Evolutionary conservation across 2,113 vertebrate species (phyloP).

Genomic region (Albula goreensis): DNA sequence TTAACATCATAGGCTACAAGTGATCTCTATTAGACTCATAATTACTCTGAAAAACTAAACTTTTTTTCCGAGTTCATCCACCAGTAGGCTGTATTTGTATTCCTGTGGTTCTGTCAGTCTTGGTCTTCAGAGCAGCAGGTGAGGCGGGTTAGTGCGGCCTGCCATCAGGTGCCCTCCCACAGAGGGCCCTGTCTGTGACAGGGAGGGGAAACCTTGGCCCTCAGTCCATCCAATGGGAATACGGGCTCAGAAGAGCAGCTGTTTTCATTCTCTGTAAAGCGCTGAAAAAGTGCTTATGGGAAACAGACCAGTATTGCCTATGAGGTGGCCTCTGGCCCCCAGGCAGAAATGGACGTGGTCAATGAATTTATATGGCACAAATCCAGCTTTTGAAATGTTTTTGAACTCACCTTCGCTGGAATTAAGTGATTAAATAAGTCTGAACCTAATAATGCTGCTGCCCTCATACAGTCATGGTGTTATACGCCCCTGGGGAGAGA

Average conservation of each 20-base stretch:
- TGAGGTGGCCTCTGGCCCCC: background rate
- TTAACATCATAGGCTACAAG: too few relatives aligned
- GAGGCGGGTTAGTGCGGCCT: background rate
- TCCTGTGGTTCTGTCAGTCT: background rate
- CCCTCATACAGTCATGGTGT: background rate
- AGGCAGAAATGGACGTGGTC: background rate
- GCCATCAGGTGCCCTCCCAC: background rate
- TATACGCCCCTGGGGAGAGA: background rate
- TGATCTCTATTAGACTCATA: too few relatives aligned
- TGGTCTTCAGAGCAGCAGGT: background rate
- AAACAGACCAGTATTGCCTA: background rate
- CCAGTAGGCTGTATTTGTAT: background rate
- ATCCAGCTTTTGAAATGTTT: conserved; percentile 1
- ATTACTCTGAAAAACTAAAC: too few relatives aligned
- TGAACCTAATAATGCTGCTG: background rate
- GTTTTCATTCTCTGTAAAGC: background rate
- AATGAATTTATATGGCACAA: background rate
- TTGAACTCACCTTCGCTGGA: background rate
- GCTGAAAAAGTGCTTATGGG: background rate
- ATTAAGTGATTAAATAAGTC: background rate
- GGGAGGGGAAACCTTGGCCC: background rate
- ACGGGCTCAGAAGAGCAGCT: background rate
- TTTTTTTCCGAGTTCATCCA: too few relatives aligned
- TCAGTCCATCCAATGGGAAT: background rate
- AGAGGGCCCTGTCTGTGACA: background rate